Conservation (phyloP, 2,113 vertebrate genomes). For the Amphilophus citrinellus region DNA sequence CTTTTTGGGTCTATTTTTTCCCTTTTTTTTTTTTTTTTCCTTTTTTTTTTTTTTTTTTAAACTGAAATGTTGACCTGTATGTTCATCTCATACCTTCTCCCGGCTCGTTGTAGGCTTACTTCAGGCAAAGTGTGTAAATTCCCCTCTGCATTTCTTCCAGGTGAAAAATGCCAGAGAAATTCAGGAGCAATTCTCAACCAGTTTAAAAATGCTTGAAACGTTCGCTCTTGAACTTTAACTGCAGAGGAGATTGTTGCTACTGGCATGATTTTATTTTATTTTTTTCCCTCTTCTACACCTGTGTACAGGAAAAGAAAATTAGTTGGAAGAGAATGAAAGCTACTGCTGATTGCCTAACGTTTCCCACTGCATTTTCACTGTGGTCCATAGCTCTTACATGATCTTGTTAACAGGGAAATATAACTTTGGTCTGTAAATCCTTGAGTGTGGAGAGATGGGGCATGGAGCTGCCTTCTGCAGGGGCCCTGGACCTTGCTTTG, state of each 20-base stretch:
- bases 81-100: conserved; percentile 58
- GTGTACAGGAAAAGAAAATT: conserved; percentile 59
- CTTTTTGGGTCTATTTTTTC: conserved; percentile 42
- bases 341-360: conserved; percentile 60
- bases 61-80: conserved; percentile 61
- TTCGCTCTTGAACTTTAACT: conserved; percentile 73
- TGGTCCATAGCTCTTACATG: conserved; percentile 56
- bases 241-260: conserved; percentile 65
- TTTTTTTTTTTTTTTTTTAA: conserved; percentile 33
- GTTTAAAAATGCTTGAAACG: conserved; percentile 76
- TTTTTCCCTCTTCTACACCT: conserved; percentile 57
- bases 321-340: conserved; percentile 49
- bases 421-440: conserved; percentile 63
- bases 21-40: background rate
- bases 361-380: conserved; percentile 51
- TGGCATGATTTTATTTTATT: conserved; percentile 52
- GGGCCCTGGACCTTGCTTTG: conserved; percentile 77
- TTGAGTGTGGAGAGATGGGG: conserved; percentile 63
- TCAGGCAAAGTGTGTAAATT: conserved; percentile 70
- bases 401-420: conserved; percentile 64
- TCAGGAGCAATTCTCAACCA: conserved; percentile 69
- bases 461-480: conserved; percentile 68
- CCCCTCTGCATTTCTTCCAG: conserved; percentile 68
- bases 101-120: conserved; percentile 60
- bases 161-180: conserved; percentile 74